These are phyloP conservation scores for Podotricha telesiphe DNA, from an alignment of 2,888 invertebrate genomes.

Conservation along the genomic window DNA sequence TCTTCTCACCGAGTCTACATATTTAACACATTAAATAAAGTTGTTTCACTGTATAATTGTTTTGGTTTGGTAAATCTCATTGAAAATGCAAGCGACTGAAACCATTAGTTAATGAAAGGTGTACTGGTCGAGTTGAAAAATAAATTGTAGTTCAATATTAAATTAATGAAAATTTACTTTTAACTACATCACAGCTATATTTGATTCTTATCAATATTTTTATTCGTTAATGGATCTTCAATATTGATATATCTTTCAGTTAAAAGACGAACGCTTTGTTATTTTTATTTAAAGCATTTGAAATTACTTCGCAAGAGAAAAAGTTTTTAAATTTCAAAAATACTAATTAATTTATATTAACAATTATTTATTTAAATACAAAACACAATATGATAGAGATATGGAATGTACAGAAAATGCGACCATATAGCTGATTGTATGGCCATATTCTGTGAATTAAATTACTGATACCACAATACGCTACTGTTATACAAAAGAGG, in stretches of 20 bases:
- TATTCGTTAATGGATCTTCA: no score
- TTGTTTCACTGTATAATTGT: slow-evolving; percentile 10
- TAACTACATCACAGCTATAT: no score
- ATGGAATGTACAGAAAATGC: not conserved
- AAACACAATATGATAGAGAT: not conserved
- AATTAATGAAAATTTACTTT: slow-evolving; percentile 4
- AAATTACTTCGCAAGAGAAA: no score
- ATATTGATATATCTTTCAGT: no score
- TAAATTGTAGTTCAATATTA: slow-evolving; percentile 29
- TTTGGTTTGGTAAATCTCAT: slow-evolving; percentile 2
- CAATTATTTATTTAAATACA: no score
- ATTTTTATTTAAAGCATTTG: no score
- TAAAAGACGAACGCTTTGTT: no score
- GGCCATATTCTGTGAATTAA: slow-evolving; percentile 4
- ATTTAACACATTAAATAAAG: slow-evolving; percentile 18
- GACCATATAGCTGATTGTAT: not conserved
- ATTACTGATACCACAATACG: slow-evolving; percentile 9
- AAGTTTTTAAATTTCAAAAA: no score
- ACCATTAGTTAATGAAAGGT: slow-evolving; percentile 21
- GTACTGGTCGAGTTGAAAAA: slow-evolving; percentile 9
- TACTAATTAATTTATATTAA: no score
- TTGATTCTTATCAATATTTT: no score
- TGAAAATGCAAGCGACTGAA: slow-evolving; percentile 18
- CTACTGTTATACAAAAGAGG: slow-evolving; percentile 5
- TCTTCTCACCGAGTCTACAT: not conserved